Conservation (phyloP, 2,888 invertebrate genomes). For the Drosophila koepferae region DNA sequence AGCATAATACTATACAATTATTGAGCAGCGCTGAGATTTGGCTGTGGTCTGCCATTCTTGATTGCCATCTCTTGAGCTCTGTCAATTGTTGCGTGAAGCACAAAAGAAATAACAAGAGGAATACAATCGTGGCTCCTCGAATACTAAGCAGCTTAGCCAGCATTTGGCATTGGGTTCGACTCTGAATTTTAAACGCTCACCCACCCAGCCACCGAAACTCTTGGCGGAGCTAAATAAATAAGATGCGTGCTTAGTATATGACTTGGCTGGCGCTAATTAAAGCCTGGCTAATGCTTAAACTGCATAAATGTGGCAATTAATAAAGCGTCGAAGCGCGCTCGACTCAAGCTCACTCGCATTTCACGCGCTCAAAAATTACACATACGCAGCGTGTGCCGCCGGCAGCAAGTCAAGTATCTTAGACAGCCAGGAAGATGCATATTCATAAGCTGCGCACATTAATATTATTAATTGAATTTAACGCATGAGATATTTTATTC, state of each 20-base stretch:
- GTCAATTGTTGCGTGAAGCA: constrained; percentile 61
- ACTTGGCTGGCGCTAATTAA: constrained; percentile 51
- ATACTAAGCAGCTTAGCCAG: constrained; percentile 70
- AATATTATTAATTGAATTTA: constrained; percentile 80
- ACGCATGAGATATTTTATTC: constrained; percentile 75
- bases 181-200: constrained; percentile 51
- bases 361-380: constrained; percentile 32
- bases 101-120: constrained; percentile 31
- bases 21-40: constrained; percentile 66
- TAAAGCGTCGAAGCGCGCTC: constrained; percentile 42
- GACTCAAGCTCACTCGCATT: constrained; percentile 10
- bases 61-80: constrained; percentile 70
- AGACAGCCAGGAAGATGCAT: constrained; percentile 47
- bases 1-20: constrained; percentile 68
- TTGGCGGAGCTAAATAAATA: constrained; percentile 19
- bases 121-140: constrained; percentile 36
- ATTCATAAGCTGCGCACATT: constrained; percentile 69
- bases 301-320: constrained; percentile 70
- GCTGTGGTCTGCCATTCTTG: constrained; percentile 43
- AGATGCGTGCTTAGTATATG: constrained; percentile 34
- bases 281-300: constrained; percentile 54
- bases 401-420: constrained; percentile 59
- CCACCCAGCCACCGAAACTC: constrained; percentile 21
- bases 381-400: constrained; percentile 50
- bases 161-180: constrained; percentile 52